Evolutionary conservation across 2,888 invertebrate species (phyloP), one percentile per base, ranked within the genome.

Genomic region (Epinotia bilunana): DNA sequence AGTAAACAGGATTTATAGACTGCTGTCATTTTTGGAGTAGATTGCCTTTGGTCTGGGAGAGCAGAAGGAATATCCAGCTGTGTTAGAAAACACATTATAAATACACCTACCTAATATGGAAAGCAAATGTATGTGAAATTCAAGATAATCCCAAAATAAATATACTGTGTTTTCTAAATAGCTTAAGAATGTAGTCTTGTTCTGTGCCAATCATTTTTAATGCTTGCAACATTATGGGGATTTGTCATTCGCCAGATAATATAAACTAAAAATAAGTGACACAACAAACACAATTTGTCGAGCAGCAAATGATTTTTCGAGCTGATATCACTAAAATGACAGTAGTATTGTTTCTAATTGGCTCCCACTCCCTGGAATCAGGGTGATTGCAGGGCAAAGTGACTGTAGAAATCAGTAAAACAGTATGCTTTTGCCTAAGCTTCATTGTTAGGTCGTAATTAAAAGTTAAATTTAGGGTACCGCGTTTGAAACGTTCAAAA

Each of bases 1-100:
- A 39, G 81, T 82, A 83, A 85, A 83, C 60, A 62, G 58, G 33
- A 57, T 53, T 58, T 23, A 58, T 58, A 23, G 46, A 65, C 64
- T 76, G 46, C 64, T 73, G 75, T 77, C 72, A 73, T 70, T 74
- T 65, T 43, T 11, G 13, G 46, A 43, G 58, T 18, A 64, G 16
- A 57, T 64, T 70, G 58, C 60, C 53, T 53, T 61, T 49, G 65
- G 49, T 9, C 57, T 39, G 55, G 55, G 57, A 46, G 23, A 46
- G 72, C n/a, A 3, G 23, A 53, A 33, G 46, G 28, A 69, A 58
- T 67, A 43, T 33, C n/a, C 23, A 43, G 69, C 69, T 57, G 20
- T 23, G 23, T 58, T 69, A 60, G 69, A 57, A 69, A 69, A 69
- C 69, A 69, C 69, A 23, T 57, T 16, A 43, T 57, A n/a, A 28